A percentile compares a stretch with the other conserved stretches of the same genome.
Evolutionary conservation across 2,888 invertebrate species (phyloP).

Genomic region (Amphimallon solstitiale): DNA sequence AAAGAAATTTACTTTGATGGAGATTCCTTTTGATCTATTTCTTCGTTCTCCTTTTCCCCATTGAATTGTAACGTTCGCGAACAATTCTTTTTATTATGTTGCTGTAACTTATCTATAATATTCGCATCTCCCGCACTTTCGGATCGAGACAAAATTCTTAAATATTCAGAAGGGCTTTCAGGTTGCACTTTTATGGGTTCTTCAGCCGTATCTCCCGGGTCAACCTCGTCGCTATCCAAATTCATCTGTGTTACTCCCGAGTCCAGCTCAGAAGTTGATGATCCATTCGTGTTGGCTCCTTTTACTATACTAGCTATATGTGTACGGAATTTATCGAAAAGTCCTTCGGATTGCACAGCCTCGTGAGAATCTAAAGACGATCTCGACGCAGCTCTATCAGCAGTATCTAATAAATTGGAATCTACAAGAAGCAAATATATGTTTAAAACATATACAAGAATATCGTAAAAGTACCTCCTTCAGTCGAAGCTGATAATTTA

Average conservation of each 20-base stretch:
- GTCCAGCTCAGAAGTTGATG: constrained; percentile 51
- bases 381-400: constrained; percentile 59
- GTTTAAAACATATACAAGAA: background rate
- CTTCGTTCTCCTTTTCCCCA: constrained; percentile 63
- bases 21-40: constrained; percentile 61
- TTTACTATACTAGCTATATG: constrained; percentile 74
- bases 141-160: constrained; percentile 70
- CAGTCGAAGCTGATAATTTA: constrained; percentile 64
- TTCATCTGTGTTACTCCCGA: constrained; percentile 44
- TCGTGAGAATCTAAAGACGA: constrained; percentile 63
- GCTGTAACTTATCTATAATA: constrained; percentile 76
- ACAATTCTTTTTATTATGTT: constrained; percentile 65
- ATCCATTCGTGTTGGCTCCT: constrained; percentile 44
- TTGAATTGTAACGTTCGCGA: constrained; percentile 69
- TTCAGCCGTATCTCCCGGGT: constrained; percentile 34
- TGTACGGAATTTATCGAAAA: constrained; percentile 69
- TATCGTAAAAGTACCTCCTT: constrained; percentile 56
- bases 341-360: constrained; percentile 56
- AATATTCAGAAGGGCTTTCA: constrained; percentile 70
- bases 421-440: constrained; percentile 43
- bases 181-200: constrained; percentile 41
- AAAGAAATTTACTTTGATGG: constrained; percentile 65
- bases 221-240: constrained; percentile 33
- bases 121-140: constrained; percentile 85
- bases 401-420: constrained; percentile 57